These are phyloP conservation scores for Cynopterus brachyotis DNA, from an alignment of 2,113 vertebrate species.

Conservation along the genomic window DNA sequence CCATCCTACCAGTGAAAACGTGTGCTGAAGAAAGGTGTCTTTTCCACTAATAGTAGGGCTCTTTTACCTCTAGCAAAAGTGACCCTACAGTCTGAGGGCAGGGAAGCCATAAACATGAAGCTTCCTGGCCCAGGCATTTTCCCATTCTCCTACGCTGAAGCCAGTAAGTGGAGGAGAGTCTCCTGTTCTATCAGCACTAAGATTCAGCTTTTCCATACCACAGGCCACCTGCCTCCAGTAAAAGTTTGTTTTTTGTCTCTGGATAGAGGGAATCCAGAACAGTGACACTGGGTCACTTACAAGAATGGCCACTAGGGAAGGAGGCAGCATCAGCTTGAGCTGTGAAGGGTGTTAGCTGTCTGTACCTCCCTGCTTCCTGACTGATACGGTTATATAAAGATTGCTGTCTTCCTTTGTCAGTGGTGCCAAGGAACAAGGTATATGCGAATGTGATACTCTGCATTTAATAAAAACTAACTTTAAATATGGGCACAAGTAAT, in stretches of 20 bases:
- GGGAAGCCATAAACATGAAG: background rate
- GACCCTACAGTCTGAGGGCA: background rate
- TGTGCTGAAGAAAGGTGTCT: background rate
- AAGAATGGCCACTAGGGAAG: background rate
- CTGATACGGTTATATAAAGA: background rate
- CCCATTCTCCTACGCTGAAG: background rate
- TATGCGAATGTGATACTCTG: background rate
- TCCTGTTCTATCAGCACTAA: background rate
- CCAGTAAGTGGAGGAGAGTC: background rate
- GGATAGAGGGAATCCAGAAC: background rate
- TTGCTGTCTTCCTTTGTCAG: background rate
- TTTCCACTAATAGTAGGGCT: background rate
- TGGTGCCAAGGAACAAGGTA: background rate
- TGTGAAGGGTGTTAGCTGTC: background rate
- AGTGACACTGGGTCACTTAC: background rate
- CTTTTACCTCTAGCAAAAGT: background rate
- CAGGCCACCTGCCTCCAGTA: background rate
- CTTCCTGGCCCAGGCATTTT: background rate
- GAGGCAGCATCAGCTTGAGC: background rate
- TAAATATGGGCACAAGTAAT: background rate
- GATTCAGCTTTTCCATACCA: background rate
- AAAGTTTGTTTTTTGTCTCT: background rate
- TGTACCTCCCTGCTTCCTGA: background rate
- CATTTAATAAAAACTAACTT: conserved; percentile 64
- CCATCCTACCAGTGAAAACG: background rate